Conservation (phyloP, 1,140 invertebrate genomes). For the Nymphalis io region DNA sequence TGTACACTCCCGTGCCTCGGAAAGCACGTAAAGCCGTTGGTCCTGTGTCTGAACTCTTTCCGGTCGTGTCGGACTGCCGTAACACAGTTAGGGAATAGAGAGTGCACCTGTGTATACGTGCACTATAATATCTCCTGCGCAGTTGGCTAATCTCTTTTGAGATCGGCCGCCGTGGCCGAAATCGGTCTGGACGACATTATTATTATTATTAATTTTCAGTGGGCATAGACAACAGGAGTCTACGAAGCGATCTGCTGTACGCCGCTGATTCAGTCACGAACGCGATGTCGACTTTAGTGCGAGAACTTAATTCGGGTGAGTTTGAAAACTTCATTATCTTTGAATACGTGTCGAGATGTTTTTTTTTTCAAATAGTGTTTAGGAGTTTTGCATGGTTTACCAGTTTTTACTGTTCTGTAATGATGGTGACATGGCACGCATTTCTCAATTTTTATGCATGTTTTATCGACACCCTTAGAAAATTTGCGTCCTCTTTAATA, state of each 20-base stretch:
- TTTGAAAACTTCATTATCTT: not conserved
- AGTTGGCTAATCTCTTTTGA: too few species aligned
- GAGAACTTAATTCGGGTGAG: conserved; percentile 95
- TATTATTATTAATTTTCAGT: too few species aligned
- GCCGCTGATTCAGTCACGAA: conserved; percentile 97
- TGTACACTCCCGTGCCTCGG: too few species aligned
- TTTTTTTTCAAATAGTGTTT: conserved; percentile 25
- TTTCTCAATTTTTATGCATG: conserved; percentile 30
- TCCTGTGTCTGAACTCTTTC: too few species aligned
- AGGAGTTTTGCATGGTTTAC: conserved; percentile 31
- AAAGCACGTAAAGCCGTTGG: too few species aligned
- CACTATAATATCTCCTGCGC: too few species aligned
- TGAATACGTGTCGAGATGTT: conserved; percentile 19
- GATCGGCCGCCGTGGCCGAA: too few species aligned
- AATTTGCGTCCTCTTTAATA: not conserved
- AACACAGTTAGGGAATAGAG: too few species aligned
- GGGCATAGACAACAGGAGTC: conserved; percentile 83
- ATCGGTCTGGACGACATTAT: too few species aligned
- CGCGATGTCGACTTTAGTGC: conserved; percentile 97
- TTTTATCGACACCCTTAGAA: conserved; percentile 6
- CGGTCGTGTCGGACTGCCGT: too few species aligned
- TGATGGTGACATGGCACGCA: conserved; percentile 23
- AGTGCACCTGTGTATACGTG: too few species aligned
- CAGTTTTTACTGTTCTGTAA: conserved; percentile 25
- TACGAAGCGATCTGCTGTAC: conserved; percentile 92